Percentiles rank a stretch among this genome's conserved stretches.
Evolutionary conservation across 2,888 invertebrate species (phyloP).

Genomic region (Didymodactylos carnosus): DNA sequence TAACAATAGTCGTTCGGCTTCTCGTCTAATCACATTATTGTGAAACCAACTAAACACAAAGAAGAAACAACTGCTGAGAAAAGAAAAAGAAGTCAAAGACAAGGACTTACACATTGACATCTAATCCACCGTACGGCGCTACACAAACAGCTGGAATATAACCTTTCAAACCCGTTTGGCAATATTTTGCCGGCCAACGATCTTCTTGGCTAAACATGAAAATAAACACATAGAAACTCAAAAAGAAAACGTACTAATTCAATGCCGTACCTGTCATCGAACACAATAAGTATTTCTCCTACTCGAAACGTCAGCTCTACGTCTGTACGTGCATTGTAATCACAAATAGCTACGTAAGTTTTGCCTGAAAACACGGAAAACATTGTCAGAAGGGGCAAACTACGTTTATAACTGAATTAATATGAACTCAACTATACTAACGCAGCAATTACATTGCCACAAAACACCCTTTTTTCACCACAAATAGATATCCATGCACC

Average conservation of each 20-base stretch:
- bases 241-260: neutral
- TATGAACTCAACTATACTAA: too few species aligned
- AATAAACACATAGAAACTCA: neutral
- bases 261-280: slow-evolving; percentile 47
- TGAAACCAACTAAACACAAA: slow-evolving; percentile 78
- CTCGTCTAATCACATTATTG: slow-evolving; percentile 94
- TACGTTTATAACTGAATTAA: too few species aligned
- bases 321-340: slow-evolving; percentile 95
- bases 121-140: slow-evolving; percentile 91
- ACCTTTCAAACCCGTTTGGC: slow-evolving; percentile 43
- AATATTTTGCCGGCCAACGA: slow-evolving; percentile 95
- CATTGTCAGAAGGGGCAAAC: too few species aligned
- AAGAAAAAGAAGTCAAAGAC: neutral
- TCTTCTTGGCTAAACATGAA: slow-evolving; percentile 46
- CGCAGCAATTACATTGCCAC: too few species aligned
- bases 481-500: too few species aligned
- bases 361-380: too few species aligned
- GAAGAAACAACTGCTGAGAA: neutral
- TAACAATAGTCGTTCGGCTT: slow-evolving; percentile 91
- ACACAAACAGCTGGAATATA: slow-evolving; percentile 99
- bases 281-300: slow-evolving; percentile 89
- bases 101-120: slow-evolving; percentile 50
- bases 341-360: slow-evolving; percentile 68
- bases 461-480: too few species aligned
- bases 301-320: slow-evolving; percentile 96